Conservation (phyloP, 1,140 invertebrate genomes). For the Lethocerus indicus region DNA sequence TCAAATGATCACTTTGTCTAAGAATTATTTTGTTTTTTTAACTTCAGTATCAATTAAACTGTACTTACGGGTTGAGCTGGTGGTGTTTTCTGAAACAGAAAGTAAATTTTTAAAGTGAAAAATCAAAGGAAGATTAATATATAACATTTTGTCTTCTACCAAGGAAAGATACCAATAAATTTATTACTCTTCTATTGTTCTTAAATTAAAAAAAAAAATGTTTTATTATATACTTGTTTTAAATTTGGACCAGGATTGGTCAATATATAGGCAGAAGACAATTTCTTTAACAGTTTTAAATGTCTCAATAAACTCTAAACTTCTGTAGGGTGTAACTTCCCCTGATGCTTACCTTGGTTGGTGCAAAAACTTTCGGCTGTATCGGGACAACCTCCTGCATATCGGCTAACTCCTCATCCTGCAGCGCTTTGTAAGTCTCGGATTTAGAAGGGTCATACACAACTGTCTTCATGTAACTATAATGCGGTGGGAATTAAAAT, state of each 20-base stretch:
- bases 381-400: conserved; percentile 48
- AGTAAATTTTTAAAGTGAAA: conserved; percentile 3
- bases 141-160: too few relatives aligned
- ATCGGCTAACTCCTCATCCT: conserved; percentile 47
- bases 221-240: too few relatives aligned
- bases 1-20: too few relatives aligned
- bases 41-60: not conserved
- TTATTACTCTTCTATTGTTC: too few relatives aligned
- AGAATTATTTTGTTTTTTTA: conserved; percentile 2
- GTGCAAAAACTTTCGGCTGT: conserved; percentile 55
- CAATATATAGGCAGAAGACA: too few relatives aligned
- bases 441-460: conserved; percentile 69
- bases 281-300: too few relatives aligned
- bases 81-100: conserved; percentile 3
- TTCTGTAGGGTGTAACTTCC: too few relatives aligned
- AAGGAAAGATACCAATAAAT: too few relatives aligned
- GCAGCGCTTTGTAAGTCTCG: conserved; percentile 65
- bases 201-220: too few relatives aligned
- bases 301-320: too few relatives aligned
- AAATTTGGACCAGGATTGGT: too few relatives aligned
- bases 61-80: conserved; percentile 3
- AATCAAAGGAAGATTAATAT: too few relatives aligned
- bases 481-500: conserved; percentile 9
- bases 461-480: conserved; percentile 39
- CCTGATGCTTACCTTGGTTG: conserved; percentile 35